Base-by-base conservation (phyloP, 2,797 vertebrate species). In the Hippopotamyrus pictus region DNA sequence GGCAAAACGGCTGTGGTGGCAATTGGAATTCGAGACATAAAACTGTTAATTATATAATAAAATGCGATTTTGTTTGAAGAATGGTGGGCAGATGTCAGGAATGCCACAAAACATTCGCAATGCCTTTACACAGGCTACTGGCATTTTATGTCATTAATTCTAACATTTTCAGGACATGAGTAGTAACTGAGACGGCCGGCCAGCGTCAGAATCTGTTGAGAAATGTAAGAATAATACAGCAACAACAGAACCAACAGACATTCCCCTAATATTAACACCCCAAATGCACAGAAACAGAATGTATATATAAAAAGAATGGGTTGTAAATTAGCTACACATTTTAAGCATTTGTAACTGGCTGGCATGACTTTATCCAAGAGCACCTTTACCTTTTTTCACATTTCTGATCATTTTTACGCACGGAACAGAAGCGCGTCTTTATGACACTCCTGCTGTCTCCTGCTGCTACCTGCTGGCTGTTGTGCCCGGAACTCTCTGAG, bases 41-140 rank as follows among this genome's bases (percentile, higher is more conserved):
- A 65, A 46, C 88, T 59, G 37, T 89, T 89, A 85, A 84, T 84
- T 84, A 89, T 84, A 65, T 84, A 83, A 89, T 89, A 89, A 89
- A 84, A 88, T 83, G 25, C 6, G 19, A 88, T 89, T 85, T 89
- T 62, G 76, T 89, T 89, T 89, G 88, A 89, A 89, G 88, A 65
- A 8, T 59, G 79, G 79, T 86, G 44, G 59, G 88, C 88, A 89
- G 88, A 89, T 89, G 88, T 86, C 48, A 86, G 59, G 83, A 89
- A 62, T 44, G 25, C 88, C 53, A 37, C 62, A 86, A 54, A 86
- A 73, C 62, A 19, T 41, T 53, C 48, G 62, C 46, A 37, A 65
- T 85, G 37, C 88, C 14, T 19, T 50, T 79, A 53, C 46, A 8
- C 83, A 73, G 17, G 83, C 89, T 73, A 86, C 83, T 73, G 82